Evolutionary conservation across 2,888 invertebrate species (phyloP), one percentile per base, ranked within the genome.

Genomic region (Gibbula magus): DNA sequence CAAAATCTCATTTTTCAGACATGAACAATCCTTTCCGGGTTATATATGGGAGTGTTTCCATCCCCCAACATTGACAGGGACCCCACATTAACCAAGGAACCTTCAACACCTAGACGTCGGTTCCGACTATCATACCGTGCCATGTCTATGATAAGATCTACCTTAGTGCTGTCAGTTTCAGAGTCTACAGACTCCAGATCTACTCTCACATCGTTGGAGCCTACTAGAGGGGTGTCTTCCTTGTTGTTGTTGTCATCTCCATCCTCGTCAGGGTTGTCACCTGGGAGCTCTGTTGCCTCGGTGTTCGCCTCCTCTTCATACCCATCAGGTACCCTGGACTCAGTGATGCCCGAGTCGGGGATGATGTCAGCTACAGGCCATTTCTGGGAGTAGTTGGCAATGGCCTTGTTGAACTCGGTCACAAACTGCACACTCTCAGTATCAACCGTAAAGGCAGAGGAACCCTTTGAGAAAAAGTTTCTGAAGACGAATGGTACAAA

Each of bases 351-450:
- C 7, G 67, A 51, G 4, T 35, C 70, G 2, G 82, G 82, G 8
- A 81, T 45, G 35, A 84, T 81, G 70, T 84, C 84, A 20, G 54
- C 78, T 1, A 82, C 79, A 20, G 81, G 77, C 84, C 84, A 84
- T n/a, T 67, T 67, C 74, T 84, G 84, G 2, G 18, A 16, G 45
- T 32, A 79, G 4, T 13, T 61, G 16, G 54, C 35, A 32, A 85
- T 82, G 25, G 79, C 81, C 13, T 61, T 52, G 20, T 86, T 78
- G 18, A 87, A 82, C 70, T 84, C 82, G 1, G 80, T 83, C 51
- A 78, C 77, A 53, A 88, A 88, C 79, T 86, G 84, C 7, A 90
- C 79, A 22, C 88, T 87, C n/a, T 87, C 86, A 0, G 89, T 89
- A 51, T 90, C 86, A 32, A 91, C 78, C 39, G 85, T 84, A 18